Evolutionary conservation across 2,888 invertebrate genomes (phyloP).

Genomic region (Rhabditophanes sp.): DNA sequence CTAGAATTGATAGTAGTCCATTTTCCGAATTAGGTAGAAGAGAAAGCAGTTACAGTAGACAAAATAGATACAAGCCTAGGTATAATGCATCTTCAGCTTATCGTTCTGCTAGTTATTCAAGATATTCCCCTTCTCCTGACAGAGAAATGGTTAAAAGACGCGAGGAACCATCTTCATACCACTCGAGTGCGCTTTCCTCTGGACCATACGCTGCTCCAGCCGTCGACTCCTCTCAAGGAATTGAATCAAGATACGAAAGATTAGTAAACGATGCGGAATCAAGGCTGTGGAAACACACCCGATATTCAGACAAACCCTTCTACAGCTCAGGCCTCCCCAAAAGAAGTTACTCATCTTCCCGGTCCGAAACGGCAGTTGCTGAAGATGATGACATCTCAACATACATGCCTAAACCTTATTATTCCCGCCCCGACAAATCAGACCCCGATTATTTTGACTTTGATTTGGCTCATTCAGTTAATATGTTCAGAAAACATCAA

Average conservation of each 20-base stretch:
- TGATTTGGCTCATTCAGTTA: conserved; percentile 41
- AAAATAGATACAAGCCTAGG: no score
- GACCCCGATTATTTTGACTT: conserved; percentile 44
- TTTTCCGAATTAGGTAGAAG: no score
- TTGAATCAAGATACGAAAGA: conserved; percentile 28
- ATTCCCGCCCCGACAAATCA: conserved; percentile 35
- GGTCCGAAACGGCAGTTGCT: neutral
- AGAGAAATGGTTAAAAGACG: no score
- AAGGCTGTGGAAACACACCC: conserved; percentile 16
- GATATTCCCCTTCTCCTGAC: no score
- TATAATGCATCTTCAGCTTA: no score
- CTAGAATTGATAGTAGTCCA: no score
- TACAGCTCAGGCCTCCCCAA: neutral
- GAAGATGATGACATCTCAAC: conserved; percentile 5
- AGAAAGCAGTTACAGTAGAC: no score
- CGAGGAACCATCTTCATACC: no score
- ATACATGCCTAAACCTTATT: conserved; percentile 27
- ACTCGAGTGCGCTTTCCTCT: no score
- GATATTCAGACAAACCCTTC: neutral
- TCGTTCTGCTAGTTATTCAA: no score
- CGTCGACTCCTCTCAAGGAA: conserved; percentile 26
- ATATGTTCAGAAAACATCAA: conserved; percentile 34
- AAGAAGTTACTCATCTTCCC: conserved; percentile 1
- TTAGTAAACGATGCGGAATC: conserved; percentile 30
- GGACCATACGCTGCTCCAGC: conserved; percentile 41